Base-by-base conservation (phyloP, 2,797 vertebrate genomes). In the Syndactyla subalaris region DNA sequence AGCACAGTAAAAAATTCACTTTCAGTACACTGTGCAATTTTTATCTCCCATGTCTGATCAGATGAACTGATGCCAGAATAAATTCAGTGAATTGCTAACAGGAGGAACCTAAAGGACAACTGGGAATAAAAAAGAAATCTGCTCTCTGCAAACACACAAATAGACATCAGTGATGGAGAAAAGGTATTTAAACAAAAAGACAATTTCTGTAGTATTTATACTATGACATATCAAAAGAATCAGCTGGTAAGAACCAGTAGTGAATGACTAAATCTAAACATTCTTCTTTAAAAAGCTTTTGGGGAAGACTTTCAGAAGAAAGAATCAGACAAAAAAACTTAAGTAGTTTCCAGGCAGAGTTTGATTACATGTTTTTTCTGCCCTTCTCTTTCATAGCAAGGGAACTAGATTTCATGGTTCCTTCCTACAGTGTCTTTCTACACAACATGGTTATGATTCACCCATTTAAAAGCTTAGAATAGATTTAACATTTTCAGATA, bases 271-370 rank as follows among this genome's bases (percentile, higher is more conserved):
- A 75, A 61, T 43, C 21, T 49, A 52, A 82, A 85, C 4, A 45
- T 38, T 43, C 5, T 4, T 36, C 34, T 61, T 45, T 41, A 79
- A 79, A 68, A 8, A 61, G 6, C 6, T 65, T 89, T 82, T 68
- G 11, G 14, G 30, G 30, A 10, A 82, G 6, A 3, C 18, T 79
- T 87, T 85, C 51, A 58, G 52, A 51, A 49, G 6, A 75, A 61
- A 49, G 6, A 75, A 61, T 48, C 24, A 39, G n/a, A 32, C 4
- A 4, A 85, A 54, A 71, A 75, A 59, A 36, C 6, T 5, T 12
- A 49, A 3, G 29, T 57, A 0, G 0, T 55, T 85, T 81, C 41
- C 32, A 49, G 46, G 9, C 3, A 63, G 12, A 4, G 1, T 54
- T 72, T 78, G 19, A 65, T 43, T 49, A 65, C 2, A 2, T 48